These are phyloP conservation scores for Cairina moschata DNA, from an alignment of 2,113 vertebrate genomes.

Conservation along the genomic window DNA sequence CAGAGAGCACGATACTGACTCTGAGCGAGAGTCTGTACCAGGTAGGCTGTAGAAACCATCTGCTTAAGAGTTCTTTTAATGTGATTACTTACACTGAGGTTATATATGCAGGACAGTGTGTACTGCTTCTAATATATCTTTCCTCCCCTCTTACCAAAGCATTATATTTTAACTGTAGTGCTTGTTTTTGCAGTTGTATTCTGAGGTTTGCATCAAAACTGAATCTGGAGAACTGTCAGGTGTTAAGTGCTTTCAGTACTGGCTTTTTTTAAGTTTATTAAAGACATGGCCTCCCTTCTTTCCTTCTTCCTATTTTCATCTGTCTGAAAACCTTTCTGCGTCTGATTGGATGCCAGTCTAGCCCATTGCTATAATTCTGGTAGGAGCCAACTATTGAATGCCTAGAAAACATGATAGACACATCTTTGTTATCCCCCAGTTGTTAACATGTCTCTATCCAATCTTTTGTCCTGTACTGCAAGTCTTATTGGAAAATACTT, in stretches of 20 bases:
- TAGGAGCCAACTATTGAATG: not conserved
- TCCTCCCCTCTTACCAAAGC: not conserved
- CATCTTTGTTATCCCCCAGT: not conserved
- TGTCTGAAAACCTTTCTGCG: not conserved
- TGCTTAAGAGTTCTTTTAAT: not conserved
- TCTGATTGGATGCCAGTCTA: not conserved
- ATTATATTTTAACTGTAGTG: not conserved
- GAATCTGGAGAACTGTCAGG: not conserved
- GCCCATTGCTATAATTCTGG: not conserved
- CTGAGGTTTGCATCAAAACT: not conserved
- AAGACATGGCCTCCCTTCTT: not conserved
- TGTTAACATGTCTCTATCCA: not conserved
- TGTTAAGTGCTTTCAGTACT: not conserved
- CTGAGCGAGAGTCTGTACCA: conserved; percentile 19
- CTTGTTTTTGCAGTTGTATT: not conserved
- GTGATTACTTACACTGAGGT: not conserved
- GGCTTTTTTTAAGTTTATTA: not conserved
- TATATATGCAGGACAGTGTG: not conserved
- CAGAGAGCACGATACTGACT: not conserved
- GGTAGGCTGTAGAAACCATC: conserved; percentile 3
- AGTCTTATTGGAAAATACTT: not conserved
- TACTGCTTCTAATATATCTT: not conserved
- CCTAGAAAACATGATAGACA: not conserved
- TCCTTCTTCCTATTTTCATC: not conserved
- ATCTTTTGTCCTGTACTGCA: not conserved